Evolutionary conservation across 2,113 vertebrate genomes (phyloP), one percentile per base, ranked within the genome.

Genomic region (Podocnemis expansa): DNA sequence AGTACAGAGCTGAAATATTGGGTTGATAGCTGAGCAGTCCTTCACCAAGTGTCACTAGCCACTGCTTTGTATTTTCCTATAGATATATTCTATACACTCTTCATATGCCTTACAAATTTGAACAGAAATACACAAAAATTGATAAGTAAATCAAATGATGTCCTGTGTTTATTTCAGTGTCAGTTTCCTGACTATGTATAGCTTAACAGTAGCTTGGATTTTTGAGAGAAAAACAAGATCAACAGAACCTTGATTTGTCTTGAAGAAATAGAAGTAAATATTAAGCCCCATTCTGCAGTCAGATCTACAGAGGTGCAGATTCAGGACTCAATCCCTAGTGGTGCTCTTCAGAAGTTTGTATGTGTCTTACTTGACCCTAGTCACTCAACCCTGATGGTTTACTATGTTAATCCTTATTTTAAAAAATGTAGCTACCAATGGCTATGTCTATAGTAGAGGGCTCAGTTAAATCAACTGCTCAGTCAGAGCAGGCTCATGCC

Each of bases 51-150:
- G 43, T 86, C 90, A 79, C 95, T 95, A 93, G 85, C 76, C 54
- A n/a, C 84, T 91, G 75, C 84, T 78, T 70, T 79, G 55, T 85
- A 55, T 92, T 94, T 93, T 89, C 82, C 84, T 60, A 84, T 10
- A 86, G 88, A 89, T 82, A 88, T 83, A 45, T 93, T 93, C 86
- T 93, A 11, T 96, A 86, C 91, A 49, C 85, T 85, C 87, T 82
- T 92, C 91, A 88, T 78, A 96, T 95, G 96, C 96, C 93, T 96
- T 96, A 97, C 63, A 94, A 91, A 96, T 96, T 93, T 90, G 70
- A 94, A 90, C 86, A 93, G 85, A 93, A 95, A 97, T n/a, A 94
- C 95, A 96, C 31, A 93, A 27, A 84, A 92, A 94, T 93, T 89
- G 43, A 6, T 89, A 88, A 95, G 56, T 90, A 92, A 89, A 82